Conservation (phyloP, 2,113 vertebrate genomes). For the Hystrix brachyura region DNA sequence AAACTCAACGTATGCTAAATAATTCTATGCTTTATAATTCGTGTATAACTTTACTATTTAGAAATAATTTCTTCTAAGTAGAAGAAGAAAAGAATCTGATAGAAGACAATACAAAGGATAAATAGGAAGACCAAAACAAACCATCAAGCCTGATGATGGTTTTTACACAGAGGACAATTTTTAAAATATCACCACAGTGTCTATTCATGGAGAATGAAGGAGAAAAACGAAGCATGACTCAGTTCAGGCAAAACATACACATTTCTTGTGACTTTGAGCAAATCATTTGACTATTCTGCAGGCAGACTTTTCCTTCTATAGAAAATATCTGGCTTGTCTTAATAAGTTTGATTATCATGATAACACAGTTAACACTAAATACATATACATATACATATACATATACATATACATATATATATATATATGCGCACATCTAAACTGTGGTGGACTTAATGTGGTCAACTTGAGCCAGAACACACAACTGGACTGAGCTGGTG, state of each 20-base stretch:
- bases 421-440: too few species aligned
- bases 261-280: not conserved
- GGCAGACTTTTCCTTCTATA: not conserved
- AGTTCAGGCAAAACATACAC: not conserved
- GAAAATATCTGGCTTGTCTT: not conserved
- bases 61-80: not conserved
- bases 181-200: not conserved
- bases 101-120: constrained; percentile 25
- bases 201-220: not conserved
- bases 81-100: not conserved
- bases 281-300: not conserved
- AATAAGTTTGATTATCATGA: constrained; percentile 15
- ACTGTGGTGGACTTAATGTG: too few species aligned
- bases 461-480: too few species aligned
- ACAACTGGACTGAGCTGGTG: too few species aligned
- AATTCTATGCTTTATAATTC: constrained; percentile 36
- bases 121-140: constrained; percentile 43
- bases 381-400: not conserved
- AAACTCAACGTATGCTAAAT: not conserved
- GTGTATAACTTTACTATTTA: not conserved
- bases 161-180: constrained; percentile 14
- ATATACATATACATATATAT: not conserved
- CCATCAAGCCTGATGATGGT: not conserved
- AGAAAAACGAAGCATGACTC: constrained; percentile 1
- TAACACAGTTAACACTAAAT: constrained; percentile 42